Base-by-base conservation (phyloP, 2,888 invertebrate genomes). In the Spialia ferax region DNA sequence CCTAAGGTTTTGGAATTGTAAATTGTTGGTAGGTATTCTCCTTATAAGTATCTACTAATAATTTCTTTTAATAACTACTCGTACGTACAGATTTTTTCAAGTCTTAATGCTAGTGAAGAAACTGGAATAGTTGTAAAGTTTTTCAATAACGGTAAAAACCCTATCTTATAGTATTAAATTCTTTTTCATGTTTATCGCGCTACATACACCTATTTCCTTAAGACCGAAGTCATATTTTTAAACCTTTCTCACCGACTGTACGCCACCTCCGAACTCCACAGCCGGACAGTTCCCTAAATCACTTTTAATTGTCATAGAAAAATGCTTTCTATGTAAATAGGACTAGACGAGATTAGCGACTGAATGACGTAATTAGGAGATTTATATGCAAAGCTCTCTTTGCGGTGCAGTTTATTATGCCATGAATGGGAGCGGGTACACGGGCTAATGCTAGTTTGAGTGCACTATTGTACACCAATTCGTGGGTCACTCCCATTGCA, bases 371-470 rank as follows among this genome's bases (percentile, higher is more conserved):
- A 93, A 93, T 93, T 90, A 93, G 92, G 87, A 89, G 91, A 93
- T 93, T 93, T 93, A 89, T 91, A 93, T 93, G 92, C 93, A 92
- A 92, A 93, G 88, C 86, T 82, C 86, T 82, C 80, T 89, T 84
- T 93, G 92, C 85, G 91, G 90, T 87, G 80, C 84, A 85, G 88
- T 91, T 91, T 92, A 93, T 93, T 91, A 92, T 87, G 77, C 83
- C 79, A 85, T 89, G 89, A 91, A 87, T 78, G 84, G 81, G 74
- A 76, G 77, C 79, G 83, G 82, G 84, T 83, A 85, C 87, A 85
- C 81, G 83, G 81, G 77, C 84, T 88, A 87, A 89, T 86, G 86
- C 84, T 77, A 83, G 79, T 87, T 63, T 87, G 85, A 89, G 87
- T 87, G 82, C 83, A 75, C 75, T 75, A 82, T 83, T 84, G 82